Percentiles rank a stretch among this genome's conserved stretches.
phyloP scores from a whole-genome alignment of 1,140 invertebrate genomes.

The Neodiprion pinetum region DNA sequence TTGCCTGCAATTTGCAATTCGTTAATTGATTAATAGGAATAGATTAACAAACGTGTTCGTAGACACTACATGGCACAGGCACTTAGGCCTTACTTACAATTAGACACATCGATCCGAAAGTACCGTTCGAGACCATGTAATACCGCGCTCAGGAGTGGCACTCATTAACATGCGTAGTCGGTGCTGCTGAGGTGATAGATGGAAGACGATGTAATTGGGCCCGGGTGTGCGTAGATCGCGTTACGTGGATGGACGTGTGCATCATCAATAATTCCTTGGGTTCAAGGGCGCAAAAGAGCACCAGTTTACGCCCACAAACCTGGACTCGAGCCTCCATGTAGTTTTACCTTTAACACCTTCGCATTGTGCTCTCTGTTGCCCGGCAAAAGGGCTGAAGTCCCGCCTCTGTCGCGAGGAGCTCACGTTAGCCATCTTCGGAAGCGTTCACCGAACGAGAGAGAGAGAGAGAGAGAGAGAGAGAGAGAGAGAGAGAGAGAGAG shows the following conservation, averaged over 20 bases:
- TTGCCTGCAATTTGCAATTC: too few relatives aligned
- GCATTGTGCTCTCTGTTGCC: neutral
- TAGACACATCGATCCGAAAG: neutral
- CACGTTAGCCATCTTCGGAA: neutral
- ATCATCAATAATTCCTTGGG: constrained; percentile 42
- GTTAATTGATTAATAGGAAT: too few relatives aligned
- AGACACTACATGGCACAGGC: neutral
- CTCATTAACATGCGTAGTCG: constrained; percentile 6
- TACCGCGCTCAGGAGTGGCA: neutral
- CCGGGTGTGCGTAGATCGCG: too few relatives aligned
- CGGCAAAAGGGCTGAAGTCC: neutral
- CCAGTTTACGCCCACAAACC: constrained; percentile 5
- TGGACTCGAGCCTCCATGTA: neutral
- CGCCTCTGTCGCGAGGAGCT: neutral
- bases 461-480: constrained; percentile 34
- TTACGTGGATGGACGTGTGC: neutral
- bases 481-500: constrained; percentile 29
- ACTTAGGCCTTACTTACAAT: neutral
- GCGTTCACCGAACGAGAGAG: neutral
- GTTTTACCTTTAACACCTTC: constrained; percentile 1
- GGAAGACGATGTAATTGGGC: constrained; percentile 7
- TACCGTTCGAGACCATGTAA: too few relatives aligned
- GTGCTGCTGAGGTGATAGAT: constrained; percentile 27
- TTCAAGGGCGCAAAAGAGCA: constrained; percentile 20
- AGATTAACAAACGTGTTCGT: neutral